Base-by-base conservation (phyloP, 2,888 invertebrate genomes). In the Nephrocerus scutellatus region DNA sequence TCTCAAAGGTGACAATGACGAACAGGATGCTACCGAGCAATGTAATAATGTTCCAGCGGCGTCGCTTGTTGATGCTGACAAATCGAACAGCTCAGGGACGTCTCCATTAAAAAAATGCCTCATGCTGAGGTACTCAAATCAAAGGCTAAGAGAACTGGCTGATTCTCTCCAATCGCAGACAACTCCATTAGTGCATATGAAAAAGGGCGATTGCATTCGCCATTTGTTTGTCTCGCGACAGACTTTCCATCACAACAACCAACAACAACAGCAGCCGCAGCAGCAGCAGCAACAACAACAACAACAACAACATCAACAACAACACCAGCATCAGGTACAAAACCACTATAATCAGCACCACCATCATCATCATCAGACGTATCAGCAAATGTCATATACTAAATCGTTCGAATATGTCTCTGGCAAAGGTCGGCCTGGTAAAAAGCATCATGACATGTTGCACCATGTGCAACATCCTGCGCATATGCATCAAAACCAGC, bases 141-240 rank as follows among this genome's bases (percentile, higher is more conserved):
- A 61, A 6, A 49, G 58, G 21, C 20, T 64, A 14, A 61, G 53
- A 10, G 47, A 51, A 5, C 47, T 63, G 13, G 49, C 58, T 2
- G 51, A 50, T 35, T 50, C 52, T 4, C 50, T 41, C 15, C 52
- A 57, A 13, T 54, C 63, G 0, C 47, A 46, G 4, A 59, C 57
- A 38, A 56, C 58, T 3, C 63, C 62, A 2, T 18, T 59, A 43
- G 60, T 62, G 20, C 51, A 50, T 16, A 60, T 59, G 32, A 55
- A 60, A 32, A 60, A 59, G 14, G 62, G 59, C 2, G 57, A 59
- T 30, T 60, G 57, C 36, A 59, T 62, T 26, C 43, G 60, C 2
- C 58, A 62, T 31, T 38, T 62, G 18, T 62, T 62, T 39, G 62
- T 62, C 1, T 53, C 62, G 9, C 52, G 60, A 1, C 60, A 56